Evolutionary conservation across 2,888 invertebrate species (phyloP).

Genomic region (Germaria angustata): DNA sequence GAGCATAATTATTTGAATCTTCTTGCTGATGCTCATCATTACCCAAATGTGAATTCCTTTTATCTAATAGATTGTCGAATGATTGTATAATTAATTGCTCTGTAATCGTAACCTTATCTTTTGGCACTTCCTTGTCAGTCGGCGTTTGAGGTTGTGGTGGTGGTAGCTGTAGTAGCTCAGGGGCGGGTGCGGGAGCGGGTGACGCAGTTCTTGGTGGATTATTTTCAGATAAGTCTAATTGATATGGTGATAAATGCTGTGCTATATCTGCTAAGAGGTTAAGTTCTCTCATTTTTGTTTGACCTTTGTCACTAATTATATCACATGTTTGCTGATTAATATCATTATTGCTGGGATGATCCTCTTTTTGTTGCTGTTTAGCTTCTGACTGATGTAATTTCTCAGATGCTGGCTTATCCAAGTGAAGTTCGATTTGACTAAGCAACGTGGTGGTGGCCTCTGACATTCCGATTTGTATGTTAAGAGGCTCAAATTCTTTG

Average conservation of each 20-base stretch:
- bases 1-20: slow-evolving; percentile 14
- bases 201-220: background rate
- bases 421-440: slow-evolving; percentile 50
- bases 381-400: background rate
- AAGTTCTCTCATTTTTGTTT: slow-evolving; percentile 43
- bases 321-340: slow-evolving; percentile 23
- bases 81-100: slow-evolving; percentile 53
- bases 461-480: slow-evolving; percentile 17
- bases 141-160: background rate
- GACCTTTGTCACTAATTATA: slow-evolving; percentile 9
- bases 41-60: slow-evolving; percentile 16
- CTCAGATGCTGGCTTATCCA: slow-evolving; percentile 5
- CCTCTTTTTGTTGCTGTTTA: background rate
- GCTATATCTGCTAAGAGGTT: slow-evolving; percentile 57
- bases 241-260: slow-evolving; percentile 56
- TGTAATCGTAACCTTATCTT: slow-evolving; percentile 41
- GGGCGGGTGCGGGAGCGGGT: background rate
- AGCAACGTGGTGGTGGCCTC: slow-evolving; percentile 17
- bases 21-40: background rate
- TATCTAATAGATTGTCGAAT: slow-evolving; percentile 24
- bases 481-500: slow-evolving; percentile 36
- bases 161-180: background rate
- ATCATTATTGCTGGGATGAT: background rate
- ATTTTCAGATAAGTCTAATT: slow-evolving; percentile 40
- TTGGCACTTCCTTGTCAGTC: background rate